Evolutionary conservation across 2,113 vertebrate species (phyloP).

Genomic region (Sander vitreus): DNA sequence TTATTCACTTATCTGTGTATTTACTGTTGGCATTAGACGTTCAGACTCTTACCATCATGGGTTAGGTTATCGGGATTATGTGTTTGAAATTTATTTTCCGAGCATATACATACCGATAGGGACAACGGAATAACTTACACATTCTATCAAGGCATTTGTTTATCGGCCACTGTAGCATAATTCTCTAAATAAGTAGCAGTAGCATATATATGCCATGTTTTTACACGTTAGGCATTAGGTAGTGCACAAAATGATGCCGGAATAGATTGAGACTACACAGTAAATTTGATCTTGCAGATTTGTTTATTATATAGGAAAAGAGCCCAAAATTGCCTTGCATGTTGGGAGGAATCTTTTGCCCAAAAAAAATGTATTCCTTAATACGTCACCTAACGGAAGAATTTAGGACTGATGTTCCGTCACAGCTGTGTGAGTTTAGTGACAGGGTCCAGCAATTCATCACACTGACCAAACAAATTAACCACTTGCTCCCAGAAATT

Average conservation of each 20-base stretch:
- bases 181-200: conserved; percentile 48
- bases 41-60: conserved; percentile 68
- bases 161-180: conserved; percentile 54
- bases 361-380: not conserved
- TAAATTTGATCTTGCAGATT: not conserved
- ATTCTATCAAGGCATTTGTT: conserved; percentile 68
- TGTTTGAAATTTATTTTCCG: conserved; percentile 72
- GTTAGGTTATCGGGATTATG: conserved; percentile 69
- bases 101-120: conserved; percentile 70
- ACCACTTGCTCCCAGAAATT: conserved; percentile 60
- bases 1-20: conserved; percentile 84
- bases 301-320: not conserved
- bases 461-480: conserved; percentile 67
- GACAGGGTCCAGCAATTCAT: conserved; percentile 38
- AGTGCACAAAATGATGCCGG: not conserved
- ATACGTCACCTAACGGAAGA: not conserved
- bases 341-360: not conserved
- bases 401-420: conserved; percentile 2
- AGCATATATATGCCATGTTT: conserved; percentile 12
- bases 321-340: not conserved
- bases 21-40: conserved; percentile 76
- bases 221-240: not conserved
- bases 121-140: conserved; percentile 44
- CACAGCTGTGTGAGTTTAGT: conserved; percentile 44
- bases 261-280: not conserved